Percentiles rank a stretch among this genome's conserved stretches.
Conservation (phyloP, 2,888 invertebrate species). For the Rhyacophila evoluta region DNA sequence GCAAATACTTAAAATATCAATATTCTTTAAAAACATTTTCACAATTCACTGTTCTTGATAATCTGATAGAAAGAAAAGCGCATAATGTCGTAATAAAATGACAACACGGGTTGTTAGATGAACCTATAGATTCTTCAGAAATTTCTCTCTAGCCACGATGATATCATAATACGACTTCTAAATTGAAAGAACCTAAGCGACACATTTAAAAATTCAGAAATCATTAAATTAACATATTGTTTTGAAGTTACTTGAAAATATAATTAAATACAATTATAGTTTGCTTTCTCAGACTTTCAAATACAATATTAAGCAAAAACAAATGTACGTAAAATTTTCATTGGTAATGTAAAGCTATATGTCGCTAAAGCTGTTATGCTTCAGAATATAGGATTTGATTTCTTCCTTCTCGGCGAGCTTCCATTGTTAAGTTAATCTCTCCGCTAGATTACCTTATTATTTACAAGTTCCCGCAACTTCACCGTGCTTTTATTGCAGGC, state of each 20-base stretch:
- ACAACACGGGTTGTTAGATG: conserved; percentile 45
- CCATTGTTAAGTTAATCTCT: conserved; percentile 52
- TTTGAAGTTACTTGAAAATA: too few species aligned
- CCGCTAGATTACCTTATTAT: conserved; percentile 50
- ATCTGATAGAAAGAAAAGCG: conserved; percentile 46
- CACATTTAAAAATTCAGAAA: too few species aligned
- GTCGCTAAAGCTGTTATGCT: conserved; percentile 13
- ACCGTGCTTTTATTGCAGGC: not conserved
- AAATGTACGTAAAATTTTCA: too few species aligned
- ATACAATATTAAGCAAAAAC: too few species aligned
- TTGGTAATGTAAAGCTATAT: too few species aligned
- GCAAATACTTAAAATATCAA: too few species aligned
- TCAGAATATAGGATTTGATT: not conserved
- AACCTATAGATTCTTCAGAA: conserved; percentile 34
- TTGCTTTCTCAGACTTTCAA: too few species aligned
- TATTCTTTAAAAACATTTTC: too few species aligned
- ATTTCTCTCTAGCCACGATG: conserved; percentile 39
- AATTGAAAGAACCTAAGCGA: not conserved
- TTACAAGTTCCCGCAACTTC: conserved; percentile 33
- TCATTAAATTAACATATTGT: too few species aligned
- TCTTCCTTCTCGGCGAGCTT: conserved; percentile 28
- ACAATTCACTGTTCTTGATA: conserved; percentile 20
- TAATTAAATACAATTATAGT: too few species aligned
- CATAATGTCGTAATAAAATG: conserved; percentile 47
- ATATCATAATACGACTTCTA: conserved; percentile 31